Evolutionary conservation across 2,888 invertebrate species (phyloP).

Genomic region (Trichacis sp.): DNA sequence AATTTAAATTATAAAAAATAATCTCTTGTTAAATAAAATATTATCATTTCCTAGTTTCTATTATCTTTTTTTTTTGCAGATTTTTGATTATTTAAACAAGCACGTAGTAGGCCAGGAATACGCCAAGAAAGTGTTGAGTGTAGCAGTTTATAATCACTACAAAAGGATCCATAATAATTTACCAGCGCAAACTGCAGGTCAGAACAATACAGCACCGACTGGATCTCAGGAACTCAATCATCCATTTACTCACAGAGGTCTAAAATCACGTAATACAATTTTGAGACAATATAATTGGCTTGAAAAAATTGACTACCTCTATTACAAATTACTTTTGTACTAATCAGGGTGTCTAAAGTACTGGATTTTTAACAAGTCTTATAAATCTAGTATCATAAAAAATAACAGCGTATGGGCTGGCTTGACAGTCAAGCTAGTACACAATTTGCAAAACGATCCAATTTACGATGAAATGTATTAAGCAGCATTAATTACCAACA

Average conservation of each 20-base stretch:
- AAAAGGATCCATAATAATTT: conserved; percentile 96
- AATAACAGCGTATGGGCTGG: no score
- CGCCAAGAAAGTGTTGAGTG: conserved; percentile 97
- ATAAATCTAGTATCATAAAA: no score
- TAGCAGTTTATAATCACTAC: conserved; percentile 99
- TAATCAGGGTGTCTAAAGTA: no score
- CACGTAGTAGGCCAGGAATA: conserved; percentile 98
- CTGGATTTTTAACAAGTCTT: no score
- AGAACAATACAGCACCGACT: conserved; percentile 59
- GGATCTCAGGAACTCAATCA: conserved; percentile 77
- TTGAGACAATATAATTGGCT: conserved; percentile 4
- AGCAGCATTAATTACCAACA: no score
- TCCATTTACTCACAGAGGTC: conserved; percentile 80
- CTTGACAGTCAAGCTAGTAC: no score
- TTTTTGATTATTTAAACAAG: conserved; percentile 94
- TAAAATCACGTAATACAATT: conserved; percentile 63
- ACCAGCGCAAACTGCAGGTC: conserved; percentile 68
- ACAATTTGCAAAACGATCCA: no score
- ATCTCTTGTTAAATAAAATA: no score
- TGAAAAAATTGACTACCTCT: neutral
- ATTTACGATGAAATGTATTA: no score
- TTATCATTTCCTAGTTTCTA: no score
- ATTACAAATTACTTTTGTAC: no score
- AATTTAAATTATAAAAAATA: conserved; percentile 2
- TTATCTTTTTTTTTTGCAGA: conserved; percentile 73